A percentile compares a stretch with the other conserved stretches of the same genome.
Evolutionary conservation across 2,797 vertebrate genomes (phyloP).

Genomic region (Falco columbarius): DNA sequence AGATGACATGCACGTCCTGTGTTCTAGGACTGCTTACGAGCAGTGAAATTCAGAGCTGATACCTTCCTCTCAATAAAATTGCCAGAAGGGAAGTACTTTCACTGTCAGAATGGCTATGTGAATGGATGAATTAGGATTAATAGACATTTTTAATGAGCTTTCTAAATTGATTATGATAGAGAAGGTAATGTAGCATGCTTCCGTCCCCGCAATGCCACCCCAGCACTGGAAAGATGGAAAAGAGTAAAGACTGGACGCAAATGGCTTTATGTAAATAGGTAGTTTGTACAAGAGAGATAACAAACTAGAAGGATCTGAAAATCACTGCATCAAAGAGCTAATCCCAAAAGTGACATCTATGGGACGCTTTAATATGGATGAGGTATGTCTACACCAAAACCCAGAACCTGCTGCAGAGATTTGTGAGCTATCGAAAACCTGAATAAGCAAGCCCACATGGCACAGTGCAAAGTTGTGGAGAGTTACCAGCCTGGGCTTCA

Average conservation of each 20-base stretch:
- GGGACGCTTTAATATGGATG: neutral
- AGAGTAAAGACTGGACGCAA: neutral
- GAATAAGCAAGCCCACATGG: neutral
- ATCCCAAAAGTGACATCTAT: neutral
- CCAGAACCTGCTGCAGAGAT: neutral
- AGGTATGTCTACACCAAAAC: neutral
- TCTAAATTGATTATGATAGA: neutral
- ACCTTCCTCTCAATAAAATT: conserved; percentile 20
- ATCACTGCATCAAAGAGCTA: conserved; percentile 7
- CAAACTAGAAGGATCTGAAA: conserved; percentile 51
- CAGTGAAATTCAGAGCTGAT: neutral
- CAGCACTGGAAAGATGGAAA: neutral
- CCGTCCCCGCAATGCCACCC: neutral
- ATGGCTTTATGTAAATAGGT: neutral
- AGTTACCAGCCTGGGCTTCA: neutral
- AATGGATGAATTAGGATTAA: conserved; percentile 52
- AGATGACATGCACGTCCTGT: neutral
- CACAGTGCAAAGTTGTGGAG: neutral
- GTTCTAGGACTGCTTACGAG: neutral
- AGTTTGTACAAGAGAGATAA: conserved; percentile 23
- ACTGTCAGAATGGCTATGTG: conserved; percentile 35
- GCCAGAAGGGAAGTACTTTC: conserved; percentile 27
- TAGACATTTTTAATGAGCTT: conserved; percentile 31
- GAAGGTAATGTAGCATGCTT: neutral
- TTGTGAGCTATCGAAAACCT: neutral